These are phyloP conservation scores for Euphonia xanthogaster DNA, from an alignment of 2,797 vertebrate species.

Conservation along the genomic window DNA sequence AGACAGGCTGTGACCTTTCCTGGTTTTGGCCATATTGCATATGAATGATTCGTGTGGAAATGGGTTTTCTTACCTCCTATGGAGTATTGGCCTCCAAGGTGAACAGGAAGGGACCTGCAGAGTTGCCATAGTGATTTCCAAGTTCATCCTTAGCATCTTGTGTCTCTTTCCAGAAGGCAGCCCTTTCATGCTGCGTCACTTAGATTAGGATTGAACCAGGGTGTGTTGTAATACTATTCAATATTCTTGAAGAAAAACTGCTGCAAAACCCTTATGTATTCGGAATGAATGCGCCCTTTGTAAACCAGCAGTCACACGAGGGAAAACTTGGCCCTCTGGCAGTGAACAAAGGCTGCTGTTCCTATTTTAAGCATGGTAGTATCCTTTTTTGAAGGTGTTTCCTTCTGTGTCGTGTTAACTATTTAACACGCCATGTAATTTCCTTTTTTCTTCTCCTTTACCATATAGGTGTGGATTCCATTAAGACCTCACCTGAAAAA, in stretches of 20 bases:
- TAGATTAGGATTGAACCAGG: slow-evolving; percentile 20
- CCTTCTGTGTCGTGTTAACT: neutral
- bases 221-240: slow-evolving; percentile 36
- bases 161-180: neutral
- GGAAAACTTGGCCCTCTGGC: neutral
- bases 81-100: neutral
- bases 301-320: neutral
- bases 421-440: neutral
- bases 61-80: neutral
- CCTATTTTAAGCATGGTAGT: neutral
- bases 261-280: neutral
- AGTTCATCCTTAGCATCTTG: neutral
- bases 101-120: neutral
- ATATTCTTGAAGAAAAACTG: slow-evolving; percentile 13
- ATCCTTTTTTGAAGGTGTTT: neutral
- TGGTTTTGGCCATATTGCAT: neutral
- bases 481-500: neutral
- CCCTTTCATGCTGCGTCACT: neutral
- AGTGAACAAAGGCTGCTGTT: neutral
- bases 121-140: slow-evolving; percentile 39
- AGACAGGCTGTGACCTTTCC: neutral
- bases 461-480: neutral
- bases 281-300: neutral
- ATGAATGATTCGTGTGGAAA: neutral
- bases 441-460: neutral